phyloP scores from a whole-genome alignment of 2,113 vertebrate species.

The Thalassarche chlororhynchos region DNA sequence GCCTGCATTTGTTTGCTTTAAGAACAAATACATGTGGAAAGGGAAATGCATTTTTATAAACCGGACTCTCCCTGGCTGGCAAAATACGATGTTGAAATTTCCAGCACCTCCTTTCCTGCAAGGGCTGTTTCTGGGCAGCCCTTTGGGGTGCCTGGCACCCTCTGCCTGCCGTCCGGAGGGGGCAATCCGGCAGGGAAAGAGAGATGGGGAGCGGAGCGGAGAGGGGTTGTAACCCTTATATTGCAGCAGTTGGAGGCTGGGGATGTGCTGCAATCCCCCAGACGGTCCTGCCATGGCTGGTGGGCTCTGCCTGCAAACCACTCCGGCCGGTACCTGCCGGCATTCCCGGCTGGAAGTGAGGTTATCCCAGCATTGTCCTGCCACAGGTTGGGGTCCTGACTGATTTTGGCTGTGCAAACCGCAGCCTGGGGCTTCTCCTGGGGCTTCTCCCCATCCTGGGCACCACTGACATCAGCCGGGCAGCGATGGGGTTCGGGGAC shows the following conservation, averaged over 20 bases:
- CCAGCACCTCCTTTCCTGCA: neutral
- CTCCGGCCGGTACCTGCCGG: rapidly evolving
- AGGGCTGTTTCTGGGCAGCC: neutral
- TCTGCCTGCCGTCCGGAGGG: neutral
- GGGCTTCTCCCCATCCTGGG: neutral
- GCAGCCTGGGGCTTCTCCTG: neutral
- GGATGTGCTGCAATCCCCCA: neutral
- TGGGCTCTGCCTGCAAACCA: neutral
- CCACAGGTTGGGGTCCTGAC: neutral
- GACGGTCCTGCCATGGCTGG: neutral
- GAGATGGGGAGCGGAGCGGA: neutral
- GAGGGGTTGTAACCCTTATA: neutral
- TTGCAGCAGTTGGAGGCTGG: neutral
- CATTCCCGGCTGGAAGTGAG: neutral
- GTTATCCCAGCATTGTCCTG: neutral
- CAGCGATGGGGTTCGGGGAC: rapidly evolving
- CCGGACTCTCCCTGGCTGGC: neutral
- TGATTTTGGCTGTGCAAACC: neutral
- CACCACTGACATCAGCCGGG: rapidly evolving
- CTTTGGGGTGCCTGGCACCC: neutral
- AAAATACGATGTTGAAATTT: neutral
- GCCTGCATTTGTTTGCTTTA: constrained; percentile 45
- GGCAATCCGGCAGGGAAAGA: neutral
- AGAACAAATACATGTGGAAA: constrained; percentile 6
- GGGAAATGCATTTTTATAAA: neutral